These are phyloP conservation scores for Lordiphosa stackelbergi DNA, from an alignment of 1,140 invertebrate species.

Conservation along the genomic window DNA sequence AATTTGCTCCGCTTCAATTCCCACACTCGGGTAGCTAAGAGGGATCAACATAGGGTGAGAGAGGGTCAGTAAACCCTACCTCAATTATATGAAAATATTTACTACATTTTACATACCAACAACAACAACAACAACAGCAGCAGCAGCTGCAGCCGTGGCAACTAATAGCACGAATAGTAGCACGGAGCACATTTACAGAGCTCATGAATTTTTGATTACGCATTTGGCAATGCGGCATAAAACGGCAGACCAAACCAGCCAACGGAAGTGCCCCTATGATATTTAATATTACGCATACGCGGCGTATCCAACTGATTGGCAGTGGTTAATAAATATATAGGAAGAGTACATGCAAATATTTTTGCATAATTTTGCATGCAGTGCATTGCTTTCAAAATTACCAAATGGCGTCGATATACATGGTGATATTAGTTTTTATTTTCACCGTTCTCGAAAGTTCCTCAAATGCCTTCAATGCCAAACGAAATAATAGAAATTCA, in stretches of 20 bases:
- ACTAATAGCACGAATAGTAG: constrained; percentile 25
- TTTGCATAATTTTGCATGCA: constrained; percentile 36
- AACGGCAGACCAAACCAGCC: constrained; percentile 36
- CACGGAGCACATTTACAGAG: constrained; percentile 42
- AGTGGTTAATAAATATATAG: constrained; percentile 54
- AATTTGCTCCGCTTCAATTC: constrained; percentile 7
- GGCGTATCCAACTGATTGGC: constrained; percentile 57
- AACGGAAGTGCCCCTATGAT: constrained; percentile 56
- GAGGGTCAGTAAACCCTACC: constrained; percentile 23
- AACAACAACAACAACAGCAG: constrained; percentile 21
- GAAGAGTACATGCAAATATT: constrained; percentile 25
- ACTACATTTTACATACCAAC: constrained; percentile 30
- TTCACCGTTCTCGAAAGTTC: no score
- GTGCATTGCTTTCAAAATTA: constrained; percentile 6
- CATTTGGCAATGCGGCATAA: constrained; percentile 63
- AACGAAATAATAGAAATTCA: no score
- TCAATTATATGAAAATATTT: constrained; percentile 55
- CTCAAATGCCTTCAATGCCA: no score
- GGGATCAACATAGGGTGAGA: not conserved
- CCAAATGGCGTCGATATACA: not conserved
- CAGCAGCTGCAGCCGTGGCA: not conserved
- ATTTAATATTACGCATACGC: constrained; percentile 70
- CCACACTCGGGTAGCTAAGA: constrained; percentile 17
- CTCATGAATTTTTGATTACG: constrained; percentile 73
- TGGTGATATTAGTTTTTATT: no score